Conservation (phyloP, 1,140 invertebrate species). For the Wiebesia pumilae region DNA sequence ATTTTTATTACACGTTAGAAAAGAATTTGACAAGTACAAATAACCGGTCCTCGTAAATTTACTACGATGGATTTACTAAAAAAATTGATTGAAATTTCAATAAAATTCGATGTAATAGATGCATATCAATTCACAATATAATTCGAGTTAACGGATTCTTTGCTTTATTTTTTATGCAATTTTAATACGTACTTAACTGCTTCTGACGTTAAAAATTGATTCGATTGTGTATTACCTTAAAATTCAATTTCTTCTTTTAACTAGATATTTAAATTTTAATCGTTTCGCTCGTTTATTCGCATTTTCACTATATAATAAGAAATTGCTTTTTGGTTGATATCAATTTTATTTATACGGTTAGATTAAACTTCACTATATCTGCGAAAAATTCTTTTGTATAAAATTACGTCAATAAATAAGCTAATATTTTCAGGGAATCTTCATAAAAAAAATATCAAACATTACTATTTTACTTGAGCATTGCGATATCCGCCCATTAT, state of each 20-base stretch:
- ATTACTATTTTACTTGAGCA: neutral
- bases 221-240: neutral
- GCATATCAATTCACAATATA: no score
- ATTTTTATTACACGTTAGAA: no score
- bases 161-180: neutral
- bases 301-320: neutral
- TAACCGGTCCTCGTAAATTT: no score
- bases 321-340: slow-evolving; percentile 19
- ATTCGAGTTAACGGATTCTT: neutral
- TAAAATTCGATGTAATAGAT: no score
- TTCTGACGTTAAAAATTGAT: neutral
- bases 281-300: neutral
- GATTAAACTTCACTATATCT: slow-evolving; percentile 16
- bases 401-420: neutral
- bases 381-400: neutral
- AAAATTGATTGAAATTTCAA: no score
- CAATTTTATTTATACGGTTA: slow-evolving; percentile 1
- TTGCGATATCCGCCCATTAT: neutral
- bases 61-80: no score
- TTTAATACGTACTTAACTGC: neutral
- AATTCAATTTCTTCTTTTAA: slow-evolving; percentile 13
- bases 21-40: no score
- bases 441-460: slow-evolving; percentile 13
- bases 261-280: neutral
- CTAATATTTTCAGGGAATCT: neutral